phyloP scores from a whole-genome alignment of 2,888 invertebrate species.

The Pasiphila rectangulata region DNA sequence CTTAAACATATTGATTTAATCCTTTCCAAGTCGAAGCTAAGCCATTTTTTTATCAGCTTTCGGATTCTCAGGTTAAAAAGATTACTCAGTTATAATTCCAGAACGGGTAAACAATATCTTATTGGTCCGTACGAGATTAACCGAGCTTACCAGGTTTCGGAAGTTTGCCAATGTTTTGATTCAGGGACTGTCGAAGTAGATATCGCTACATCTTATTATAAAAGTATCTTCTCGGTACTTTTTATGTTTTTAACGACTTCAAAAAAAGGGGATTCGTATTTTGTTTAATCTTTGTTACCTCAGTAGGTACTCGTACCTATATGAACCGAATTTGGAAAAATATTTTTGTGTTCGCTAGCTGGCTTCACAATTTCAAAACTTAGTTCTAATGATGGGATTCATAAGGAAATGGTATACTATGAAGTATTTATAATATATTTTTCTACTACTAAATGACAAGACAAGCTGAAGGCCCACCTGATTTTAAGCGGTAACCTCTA shows the following conservation, averaged over 20 bases:
- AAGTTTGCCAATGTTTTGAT: neutral
- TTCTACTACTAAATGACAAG: no score
- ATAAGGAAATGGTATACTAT: no score
- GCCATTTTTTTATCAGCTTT: constrained; percentile 11
- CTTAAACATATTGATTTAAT: constrained; percentile 9
- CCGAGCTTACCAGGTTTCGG: constrained; percentile 7
- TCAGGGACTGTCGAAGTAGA: neutral
- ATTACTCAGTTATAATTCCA: constrained; percentile 15
- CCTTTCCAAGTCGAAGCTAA: constrained; percentile 7
- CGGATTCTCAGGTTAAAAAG: constrained; percentile 19
- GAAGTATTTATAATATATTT: no score
- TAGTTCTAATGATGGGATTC: no score
- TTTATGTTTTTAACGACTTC: neutral
- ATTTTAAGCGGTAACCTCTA: no score
- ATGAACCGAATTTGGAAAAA: no score
- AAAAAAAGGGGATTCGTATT: no score
- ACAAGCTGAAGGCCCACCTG: no score
- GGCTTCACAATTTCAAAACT: no score
- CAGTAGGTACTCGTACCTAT: no score
- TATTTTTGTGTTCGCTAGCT: no score
- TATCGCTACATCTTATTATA: neutral
- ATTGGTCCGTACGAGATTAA: constrained; percentile 7
- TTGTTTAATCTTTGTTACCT: no score
- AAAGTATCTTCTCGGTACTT: neutral
- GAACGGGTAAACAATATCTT: constrained; percentile 14